Conservation (phyloP, 2,888 invertebrate species). For the Labia minor region DNA sequence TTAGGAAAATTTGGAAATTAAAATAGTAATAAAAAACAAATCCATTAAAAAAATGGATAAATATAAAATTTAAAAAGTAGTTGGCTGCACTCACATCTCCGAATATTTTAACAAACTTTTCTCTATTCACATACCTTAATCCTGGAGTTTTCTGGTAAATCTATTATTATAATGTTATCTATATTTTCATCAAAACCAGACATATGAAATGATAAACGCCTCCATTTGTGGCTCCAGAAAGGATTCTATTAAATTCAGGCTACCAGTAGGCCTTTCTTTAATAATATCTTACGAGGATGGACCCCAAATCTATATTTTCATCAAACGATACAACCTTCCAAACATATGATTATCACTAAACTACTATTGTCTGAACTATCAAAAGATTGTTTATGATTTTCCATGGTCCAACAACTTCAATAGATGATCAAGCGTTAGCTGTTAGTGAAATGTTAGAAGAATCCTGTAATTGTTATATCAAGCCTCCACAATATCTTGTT, state of each 20-base stretch:
- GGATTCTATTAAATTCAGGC: background rate
- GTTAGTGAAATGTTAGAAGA: conserved; percentile 18
- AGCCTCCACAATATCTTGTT: background rate
- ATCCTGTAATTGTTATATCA: background rate
- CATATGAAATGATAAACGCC: background rate
- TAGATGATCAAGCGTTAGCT: conserved; percentile 21
- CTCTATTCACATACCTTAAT: too few relatives aligned
- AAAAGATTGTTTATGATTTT: conserved; percentile 20
- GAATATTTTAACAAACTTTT: too few relatives aligned
- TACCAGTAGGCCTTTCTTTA: background rate
- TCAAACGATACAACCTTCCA: conserved; percentile 20
- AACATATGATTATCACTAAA: conserved; percentile 18
- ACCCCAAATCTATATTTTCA: conserved; percentile 17
- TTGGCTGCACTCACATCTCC: too few relatives aligned
- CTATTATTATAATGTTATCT: too few relatives aligned
- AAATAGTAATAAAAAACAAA: too few relatives aligned
- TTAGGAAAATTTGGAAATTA: too few relatives aligned
- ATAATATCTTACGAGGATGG: background rate
- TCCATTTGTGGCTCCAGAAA: background rate
- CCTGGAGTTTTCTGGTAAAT: too few relatives aligned
- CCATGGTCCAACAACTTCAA: conserved; percentile 20
- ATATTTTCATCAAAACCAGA: background rate
- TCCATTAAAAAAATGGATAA: too few relatives aligned
- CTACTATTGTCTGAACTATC: background rate
- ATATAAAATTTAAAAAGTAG: too few relatives aligned